Conservation (phyloP, 2,888 invertebrate species). For the Bugulina stolonifera region DNA sequence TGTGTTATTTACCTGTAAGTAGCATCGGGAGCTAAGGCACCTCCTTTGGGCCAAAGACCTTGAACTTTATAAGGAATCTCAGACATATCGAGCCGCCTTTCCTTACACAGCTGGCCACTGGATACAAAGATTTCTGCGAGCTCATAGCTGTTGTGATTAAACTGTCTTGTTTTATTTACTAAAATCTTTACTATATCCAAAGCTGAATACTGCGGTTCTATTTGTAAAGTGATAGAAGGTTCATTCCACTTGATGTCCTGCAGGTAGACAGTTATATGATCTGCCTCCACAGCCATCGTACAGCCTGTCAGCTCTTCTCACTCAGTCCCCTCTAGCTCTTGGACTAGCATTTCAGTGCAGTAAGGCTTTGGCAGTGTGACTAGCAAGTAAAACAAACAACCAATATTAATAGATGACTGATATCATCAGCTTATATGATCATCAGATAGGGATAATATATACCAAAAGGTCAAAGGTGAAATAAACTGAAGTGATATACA, state of each 20-base stretch:
- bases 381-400: too few species aligned
- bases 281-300: neutral
- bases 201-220: constrained; percentile 30
- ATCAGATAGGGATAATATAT: too few species aligned
- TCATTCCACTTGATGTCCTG: constrained; percentile 25
- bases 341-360: too few species aligned
- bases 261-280: constrained; percentile 14
- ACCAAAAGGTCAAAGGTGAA: too few species aligned
- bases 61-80: constrained; percentile 57
- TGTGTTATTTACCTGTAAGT: neutral
- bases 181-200: constrained; percentile 60
- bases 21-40: constrained; percentile 26
- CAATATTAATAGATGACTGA: too few species aligned
- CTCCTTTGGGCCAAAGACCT: constrained; percentile 54
- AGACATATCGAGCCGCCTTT: constrained; percentile 72
- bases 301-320: neutral
- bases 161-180: constrained; percentile 37
- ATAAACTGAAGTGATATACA: too few species aligned
- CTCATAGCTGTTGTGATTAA: constrained; percentile 39
- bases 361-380: too few species aligned
- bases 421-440: too few species aligned
- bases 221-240: constrained; percentile 10
- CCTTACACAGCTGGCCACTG: constrained; percentile 83
- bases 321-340: neutral
- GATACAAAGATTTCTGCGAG: constrained; percentile 71